These are phyloP conservation scores for Poecilobothrus nobilitatus DNA, from an alignment of 2,888 invertebrate genomes.

Conservation along the genomic window DNA sequence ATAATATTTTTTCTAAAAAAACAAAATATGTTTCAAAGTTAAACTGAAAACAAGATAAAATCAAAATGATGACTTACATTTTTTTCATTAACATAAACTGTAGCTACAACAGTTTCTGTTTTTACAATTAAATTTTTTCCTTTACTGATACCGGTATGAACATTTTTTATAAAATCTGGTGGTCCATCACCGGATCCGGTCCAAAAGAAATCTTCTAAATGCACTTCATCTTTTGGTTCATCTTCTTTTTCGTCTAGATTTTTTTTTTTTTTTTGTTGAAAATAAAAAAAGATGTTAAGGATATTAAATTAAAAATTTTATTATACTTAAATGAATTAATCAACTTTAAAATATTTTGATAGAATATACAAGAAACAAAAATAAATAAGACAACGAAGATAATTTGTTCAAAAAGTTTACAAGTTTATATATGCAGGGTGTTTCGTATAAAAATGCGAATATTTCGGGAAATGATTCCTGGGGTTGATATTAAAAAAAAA, in stretches of 20 bases:
- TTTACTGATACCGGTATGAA: slow-evolving; percentile 48
- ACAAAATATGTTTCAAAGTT: no score
- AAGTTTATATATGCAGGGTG: no score
- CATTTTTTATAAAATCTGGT: slow-evolving; percentile 45
- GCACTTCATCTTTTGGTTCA: slow-evolving; percentile 35
- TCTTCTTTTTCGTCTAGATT: not conserved
- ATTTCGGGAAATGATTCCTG: no score
- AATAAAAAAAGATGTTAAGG: not conserved
- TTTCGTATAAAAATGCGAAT: no score
- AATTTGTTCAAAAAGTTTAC: no score
- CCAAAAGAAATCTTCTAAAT: slow-evolving; percentile 80
- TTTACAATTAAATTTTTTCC: slow-evolving; percentile 50
- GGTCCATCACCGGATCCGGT: slow-evolving; percentile 78
- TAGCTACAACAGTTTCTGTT: slow-evolving; percentile 61
- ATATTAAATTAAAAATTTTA: not conserved
- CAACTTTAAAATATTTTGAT: no score
- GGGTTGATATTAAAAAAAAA: no score
- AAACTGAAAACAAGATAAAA: no score
- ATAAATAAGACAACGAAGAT: no score
- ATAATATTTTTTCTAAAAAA: no score
- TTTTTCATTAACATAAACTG: slow-evolving; percentile 55
- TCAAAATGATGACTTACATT: slow-evolving; percentile 31
- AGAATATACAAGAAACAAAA: no score
- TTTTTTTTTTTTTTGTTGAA: not conserved
- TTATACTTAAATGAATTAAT: no score